Base-by-base conservation (phyloP, 2,888 invertebrate genomes). In the Watsonalla binaria region DNA sequence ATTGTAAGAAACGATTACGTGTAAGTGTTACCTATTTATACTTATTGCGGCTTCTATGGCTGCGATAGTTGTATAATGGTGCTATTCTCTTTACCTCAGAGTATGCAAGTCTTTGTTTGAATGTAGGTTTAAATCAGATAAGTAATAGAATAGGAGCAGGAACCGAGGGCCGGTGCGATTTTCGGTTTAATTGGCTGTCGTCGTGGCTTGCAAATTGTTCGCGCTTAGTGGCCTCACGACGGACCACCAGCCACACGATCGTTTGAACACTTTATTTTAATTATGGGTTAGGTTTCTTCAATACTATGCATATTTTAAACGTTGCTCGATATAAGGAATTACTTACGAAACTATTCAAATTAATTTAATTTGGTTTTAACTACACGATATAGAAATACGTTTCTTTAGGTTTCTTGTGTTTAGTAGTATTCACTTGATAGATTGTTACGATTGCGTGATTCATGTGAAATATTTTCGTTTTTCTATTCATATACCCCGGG, bases 121-220 rank as follows among this genome's bases (percentile, higher is more conserved):
- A 37, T 5, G 42, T 42, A 42, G 0, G 9, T 37, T 49, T 49
- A 15, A 49, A 49, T 39, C 39, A 39, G 15, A 49, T 49, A 48
- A 37, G 13, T 48, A 49, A 14, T 15, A 6, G 15, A 49, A 49
- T 49, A 49, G 49, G 37, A 49, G 15, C 6, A 49, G 39, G 49
- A 49, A 49, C 15, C 37, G 37, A 37, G 37, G 0, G 35, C 7
- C 34, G 33, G 70, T 69, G 73, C 69, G 66, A 68, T 70, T 68
- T 73, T 69, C 59, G 60, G 66, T 75, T 76, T 80, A 81, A 81
- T 79, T 80, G 76, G 73, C 62, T 56, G 66, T 76, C 77, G 77
- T 76, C 77, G 77, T 76, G 77, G 71, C 68, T 64, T 63, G 76
- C 70, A 72, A 76, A 73, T 76, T 69, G 68, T 65, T 63, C 42